These are phyloP conservation scores for Tupaia chinensis DNA, from an alignment of 2,113 vertebrate genomes.

Conservation along the genomic window DNA sequence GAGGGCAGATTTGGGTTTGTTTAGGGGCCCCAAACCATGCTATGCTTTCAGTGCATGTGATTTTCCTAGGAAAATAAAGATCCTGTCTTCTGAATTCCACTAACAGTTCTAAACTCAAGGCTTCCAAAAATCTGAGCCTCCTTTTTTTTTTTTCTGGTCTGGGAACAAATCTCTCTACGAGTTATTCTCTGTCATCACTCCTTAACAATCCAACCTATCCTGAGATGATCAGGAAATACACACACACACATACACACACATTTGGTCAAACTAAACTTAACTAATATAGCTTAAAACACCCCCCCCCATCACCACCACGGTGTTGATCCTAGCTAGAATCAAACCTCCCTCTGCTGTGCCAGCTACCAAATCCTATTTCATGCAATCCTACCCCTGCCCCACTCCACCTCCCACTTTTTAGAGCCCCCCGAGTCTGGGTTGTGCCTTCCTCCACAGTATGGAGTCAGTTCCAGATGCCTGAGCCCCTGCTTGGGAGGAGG, in stretches of 20 bases:
- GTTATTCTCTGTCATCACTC: not conserved
- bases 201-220: conserved; percentile 37
- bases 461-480: not conserved
- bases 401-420: not conserved
- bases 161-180: not conserved
- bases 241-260: not conserved
- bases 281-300: conserved; percentile 61
- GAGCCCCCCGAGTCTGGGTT: conserved; percentile 34
- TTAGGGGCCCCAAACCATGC: not conserved
- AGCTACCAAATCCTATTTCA: conserved; percentile 65
- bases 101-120: not conserved
- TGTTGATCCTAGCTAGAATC: conserved; percentile 16
- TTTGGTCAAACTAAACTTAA: conserved; percentile 71
- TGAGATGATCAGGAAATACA: not conserved
- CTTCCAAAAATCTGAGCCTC: not conserved
- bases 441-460: conserved; percentile 52
- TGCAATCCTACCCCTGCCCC: not conserved
- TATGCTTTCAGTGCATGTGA: not conserved
- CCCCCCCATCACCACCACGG: not conserved
- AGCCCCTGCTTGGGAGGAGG: not conserved
- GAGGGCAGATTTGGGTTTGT: not conserved
- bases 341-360: conserved; percentile 73
- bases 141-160: not conserved
- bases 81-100: not conserved
- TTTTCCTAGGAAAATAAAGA: not conserved